Conservation (phyloP, 2,888 invertebrate species). For the Lasioglossum calceatum region DNA sequence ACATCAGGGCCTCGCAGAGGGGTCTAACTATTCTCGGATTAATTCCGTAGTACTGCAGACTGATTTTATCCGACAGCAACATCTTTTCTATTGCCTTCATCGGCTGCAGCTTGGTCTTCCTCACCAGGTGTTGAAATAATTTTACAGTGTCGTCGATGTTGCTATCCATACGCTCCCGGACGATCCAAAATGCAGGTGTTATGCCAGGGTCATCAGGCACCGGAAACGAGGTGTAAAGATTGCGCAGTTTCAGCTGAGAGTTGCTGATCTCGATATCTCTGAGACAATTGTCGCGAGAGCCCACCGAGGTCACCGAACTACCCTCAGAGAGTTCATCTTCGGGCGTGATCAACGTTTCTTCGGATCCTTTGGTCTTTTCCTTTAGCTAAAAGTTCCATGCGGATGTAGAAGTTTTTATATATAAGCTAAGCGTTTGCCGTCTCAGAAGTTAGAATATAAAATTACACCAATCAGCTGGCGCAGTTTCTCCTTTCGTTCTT, state of each 20-base stretch:
- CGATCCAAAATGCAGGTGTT: constrained; percentile 72
- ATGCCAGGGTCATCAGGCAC: constrained; percentile 76
- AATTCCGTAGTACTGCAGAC: constrained; percentile 78
- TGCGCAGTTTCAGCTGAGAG: constrained; percentile 71
- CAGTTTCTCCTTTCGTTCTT: constrained; percentile 51
- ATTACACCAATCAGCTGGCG: constrained; percentile 69
- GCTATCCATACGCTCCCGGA: constrained; percentile 55
- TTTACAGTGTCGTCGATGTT: constrained; percentile 73
- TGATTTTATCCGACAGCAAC: constrained; percentile 72
- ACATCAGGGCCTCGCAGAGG: constrained; percentile 74
- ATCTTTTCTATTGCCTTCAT: constrained; percentile 72
- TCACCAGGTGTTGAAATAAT: constrained; percentile 72
- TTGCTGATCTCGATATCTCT: constrained; percentile 75
- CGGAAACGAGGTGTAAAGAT: constrained; percentile 69
- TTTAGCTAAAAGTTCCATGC: constrained; percentile 21
- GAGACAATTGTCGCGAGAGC: constrained; percentile 65
- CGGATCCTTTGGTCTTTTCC: constrained; percentile 37
- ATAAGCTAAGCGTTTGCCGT: neutral
- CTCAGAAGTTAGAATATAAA: constrained; percentile 1
- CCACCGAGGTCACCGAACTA: constrained; percentile 54
- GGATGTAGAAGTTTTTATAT: neutral
- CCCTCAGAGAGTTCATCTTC: constrained; percentile 33
- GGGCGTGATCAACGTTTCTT: constrained; percentile 64
- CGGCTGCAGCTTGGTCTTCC: constrained; percentile 61
- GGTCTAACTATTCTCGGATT: constrained; percentile 72